phyloP scores from a whole-genome alignment of 2,888 invertebrate genomes.

The Cryptocephalus moraei region DNA sequence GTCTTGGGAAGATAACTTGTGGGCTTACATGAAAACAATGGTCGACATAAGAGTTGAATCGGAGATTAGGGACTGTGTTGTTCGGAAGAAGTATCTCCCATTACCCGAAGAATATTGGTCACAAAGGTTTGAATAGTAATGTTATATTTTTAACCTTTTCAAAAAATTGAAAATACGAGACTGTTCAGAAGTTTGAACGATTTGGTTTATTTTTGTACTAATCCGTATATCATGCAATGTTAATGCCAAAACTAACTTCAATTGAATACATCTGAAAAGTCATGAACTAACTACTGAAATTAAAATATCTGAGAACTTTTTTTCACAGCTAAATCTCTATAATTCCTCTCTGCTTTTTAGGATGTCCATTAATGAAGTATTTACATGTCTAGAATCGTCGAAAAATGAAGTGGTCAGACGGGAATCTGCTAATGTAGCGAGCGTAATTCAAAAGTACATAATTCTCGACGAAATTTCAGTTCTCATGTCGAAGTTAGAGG shows the following conservation, averaged over 20 bases:
- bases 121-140: constrained; percentile 33
- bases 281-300: no score
- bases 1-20: constrained; percentile 85
- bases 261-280: no score
- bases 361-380: constrained; percentile 57
- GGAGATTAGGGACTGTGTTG: constrained; percentile 50
- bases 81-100: constrained; percentile 40
- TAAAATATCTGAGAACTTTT: no score
- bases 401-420: constrained; percentile 44
- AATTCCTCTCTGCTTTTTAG: constrained; percentile 33
- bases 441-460: constrained; percentile 72
- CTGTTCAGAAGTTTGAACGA: no score
- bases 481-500: constrained; percentile 60
- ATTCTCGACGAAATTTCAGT: constrained; percentile 72
- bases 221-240: no score
- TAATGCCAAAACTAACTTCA: no score
- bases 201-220: no score
- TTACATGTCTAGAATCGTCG: constrained; percentile 54
- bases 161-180: no score
- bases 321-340: no score
- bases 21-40: constrained; percentile 76
- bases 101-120: constrained; percentile 63
- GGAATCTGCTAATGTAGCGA: constrained; percentile 56
- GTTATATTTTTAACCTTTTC: no score
- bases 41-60: constrained; percentile 80